A percentile compares a stretch with the other conserved stretches of the same genome.
phyloP scores from a whole-genome alignment of 2,888 invertebrate species.

The Tiphia femorata region DNA sequence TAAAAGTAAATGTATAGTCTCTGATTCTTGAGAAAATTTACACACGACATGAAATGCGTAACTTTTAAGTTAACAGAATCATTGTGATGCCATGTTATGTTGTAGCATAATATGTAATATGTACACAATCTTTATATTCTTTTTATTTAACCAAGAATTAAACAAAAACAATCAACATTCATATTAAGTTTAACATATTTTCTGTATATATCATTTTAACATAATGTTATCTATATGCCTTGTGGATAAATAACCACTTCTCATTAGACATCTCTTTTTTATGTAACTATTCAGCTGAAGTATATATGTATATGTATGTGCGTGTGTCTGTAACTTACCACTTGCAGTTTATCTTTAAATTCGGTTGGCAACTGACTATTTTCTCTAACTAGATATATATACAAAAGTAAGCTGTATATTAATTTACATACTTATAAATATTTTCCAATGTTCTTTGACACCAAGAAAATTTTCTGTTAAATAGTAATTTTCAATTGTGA shows the following conservation, averaged over 20 bases:
- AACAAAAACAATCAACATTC: constrained; percentile 35
- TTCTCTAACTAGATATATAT: neutral
- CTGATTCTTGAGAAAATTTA: constrained; percentile 32
- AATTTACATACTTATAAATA: neutral
- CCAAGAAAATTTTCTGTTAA: neutral
- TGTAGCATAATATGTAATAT: constrained; percentile 39
- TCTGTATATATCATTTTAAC: neutral
- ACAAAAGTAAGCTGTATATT: neutral
- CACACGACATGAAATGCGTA: constrained; percentile 41
- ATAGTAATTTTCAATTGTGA: neutral
- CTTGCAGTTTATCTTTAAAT: too few species aligned
- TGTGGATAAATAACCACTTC: too few species aligned
- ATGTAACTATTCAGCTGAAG: too few species aligned
- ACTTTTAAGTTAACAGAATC: constrained; percentile 46
- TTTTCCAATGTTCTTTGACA: neutral
- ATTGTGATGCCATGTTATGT: constrained; percentile 58
- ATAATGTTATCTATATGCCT: neutral
- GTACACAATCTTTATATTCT: constrained; percentile 47
- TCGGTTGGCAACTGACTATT: neutral
- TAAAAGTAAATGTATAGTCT: constrained; percentile 35
- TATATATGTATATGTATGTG: too few species aligned
- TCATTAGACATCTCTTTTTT: too few species aligned
- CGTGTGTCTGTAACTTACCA: too few species aligned
- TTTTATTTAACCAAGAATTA: constrained; percentile 52
- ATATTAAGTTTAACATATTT: constrained; percentile 5